phyloP scores from a whole-genome alignment of 2,113 vertebrate genomes.

The Porphyrio hochstetteri region DNA sequence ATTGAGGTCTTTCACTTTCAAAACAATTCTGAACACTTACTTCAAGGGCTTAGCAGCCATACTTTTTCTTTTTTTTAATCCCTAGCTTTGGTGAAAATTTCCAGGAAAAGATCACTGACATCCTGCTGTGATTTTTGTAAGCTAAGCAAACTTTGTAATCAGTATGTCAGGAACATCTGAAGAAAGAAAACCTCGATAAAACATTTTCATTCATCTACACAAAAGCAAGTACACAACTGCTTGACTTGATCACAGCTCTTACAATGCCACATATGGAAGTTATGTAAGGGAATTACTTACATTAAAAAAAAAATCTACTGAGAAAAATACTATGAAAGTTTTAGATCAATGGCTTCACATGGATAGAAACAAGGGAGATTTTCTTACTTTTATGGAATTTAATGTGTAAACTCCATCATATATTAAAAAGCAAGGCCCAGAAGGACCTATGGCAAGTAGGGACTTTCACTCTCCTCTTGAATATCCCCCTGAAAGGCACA shows the following conservation, averaged over 20 bases:
- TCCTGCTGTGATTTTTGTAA: background rate
- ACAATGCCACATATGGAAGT: background rate
- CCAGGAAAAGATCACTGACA: background rate
- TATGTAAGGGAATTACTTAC: background rate
- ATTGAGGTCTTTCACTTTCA: background rate
- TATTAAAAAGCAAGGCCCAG: background rate
- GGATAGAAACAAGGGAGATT: background rate
- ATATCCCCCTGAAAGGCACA: background rate
- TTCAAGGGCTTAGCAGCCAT: background rate
- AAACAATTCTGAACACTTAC: background rate
- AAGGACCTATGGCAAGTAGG: background rate
- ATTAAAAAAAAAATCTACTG: background rate
- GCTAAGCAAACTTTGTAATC: background rate
- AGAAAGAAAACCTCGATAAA: background rate
- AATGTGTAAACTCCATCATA: background rate
- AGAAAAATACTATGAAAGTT: background rate
- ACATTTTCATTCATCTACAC: background rate
- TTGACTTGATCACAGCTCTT: background rate
- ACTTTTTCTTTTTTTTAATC: background rate
- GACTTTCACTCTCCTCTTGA: background rate
- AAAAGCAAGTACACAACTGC: background rate
- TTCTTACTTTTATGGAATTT: background rate
- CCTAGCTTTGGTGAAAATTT: background rate
- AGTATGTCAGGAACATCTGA: background rate
- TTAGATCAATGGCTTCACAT: background rate